Percentiles rank a stretch among this genome's conserved stretches.
phyloP scores from a whole-genome alignment of 1,140 invertebrate genomes.

The Caenorhabditis latens region DNA sequence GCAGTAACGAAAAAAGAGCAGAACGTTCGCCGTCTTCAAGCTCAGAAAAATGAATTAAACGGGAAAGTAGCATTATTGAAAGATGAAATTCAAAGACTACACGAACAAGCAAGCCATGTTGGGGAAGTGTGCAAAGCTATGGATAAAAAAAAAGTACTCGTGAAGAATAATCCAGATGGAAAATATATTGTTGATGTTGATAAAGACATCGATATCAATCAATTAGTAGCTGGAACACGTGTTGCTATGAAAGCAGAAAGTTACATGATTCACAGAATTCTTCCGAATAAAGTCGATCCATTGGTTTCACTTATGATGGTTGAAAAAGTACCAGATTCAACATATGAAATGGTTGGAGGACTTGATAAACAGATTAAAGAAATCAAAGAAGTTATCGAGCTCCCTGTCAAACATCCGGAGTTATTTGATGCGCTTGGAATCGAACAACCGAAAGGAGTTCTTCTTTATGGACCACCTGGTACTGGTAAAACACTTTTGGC shows the following conservation, averaged over 20 bases:
- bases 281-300: conserved; percentile 98
- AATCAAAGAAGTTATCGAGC: conserved; percentile 98
- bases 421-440: conserved; percentile 98
- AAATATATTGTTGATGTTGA: conserved; percentile 99
- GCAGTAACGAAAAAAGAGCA: conserved; percentile 94
- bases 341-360: conserved; percentile 99
- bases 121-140: conserved; percentile 99
- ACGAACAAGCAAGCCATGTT: conserved; percentile 99
- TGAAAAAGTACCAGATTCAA: conserved; percentile 94
- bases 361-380: conserved; percentile 99
- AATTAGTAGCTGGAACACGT: conserved; percentile 95
- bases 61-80: conserved; percentile 94
- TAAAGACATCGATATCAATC: conserved; percentile 98
- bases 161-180: conserved; percentile 98
- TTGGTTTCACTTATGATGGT: conserved; percentile 99
- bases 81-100: conserved; percentile 95
- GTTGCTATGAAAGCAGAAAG: conserved; percentile 98
- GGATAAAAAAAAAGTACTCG: conserved; percentile 99
- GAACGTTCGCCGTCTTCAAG: conserved; percentile 94
- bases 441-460: conserved; percentile 97
- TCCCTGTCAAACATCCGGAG: conserved; percentile 99
- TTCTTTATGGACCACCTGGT: conserved; percentile 96
- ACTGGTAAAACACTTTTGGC: conserved; percentile 95
- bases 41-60: conserved; percentile 98
- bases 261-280: conserved; percentile 97